Evolutionary conservation across 2,113 vertebrate species (phyloP).

Genomic region (Marmota monax): DNA sequence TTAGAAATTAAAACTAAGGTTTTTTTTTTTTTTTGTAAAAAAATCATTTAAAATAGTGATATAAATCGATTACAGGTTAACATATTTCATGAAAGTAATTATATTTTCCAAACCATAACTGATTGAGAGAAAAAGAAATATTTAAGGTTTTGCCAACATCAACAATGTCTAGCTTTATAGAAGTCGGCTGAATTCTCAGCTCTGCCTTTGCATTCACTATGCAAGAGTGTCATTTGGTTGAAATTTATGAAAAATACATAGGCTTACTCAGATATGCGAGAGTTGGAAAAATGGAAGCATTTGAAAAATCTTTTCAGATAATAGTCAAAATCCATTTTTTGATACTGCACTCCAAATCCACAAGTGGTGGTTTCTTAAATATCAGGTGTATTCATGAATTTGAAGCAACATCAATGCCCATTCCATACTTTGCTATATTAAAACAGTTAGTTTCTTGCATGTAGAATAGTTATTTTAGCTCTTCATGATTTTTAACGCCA

Average conservation of each 20-base stretch:
- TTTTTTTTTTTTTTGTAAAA: neutral
- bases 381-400: neutral
- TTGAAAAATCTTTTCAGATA: neutral
- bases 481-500: too few species aligned
- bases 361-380: neutral
- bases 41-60: neutral
- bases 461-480: neutral
- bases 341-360: neutral
- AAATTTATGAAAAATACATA: neutral
- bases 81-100: neutral
- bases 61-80: neutral
- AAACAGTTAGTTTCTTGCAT: neutral
- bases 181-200: neutral
- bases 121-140: neutral
- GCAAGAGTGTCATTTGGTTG: neutral
- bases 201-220: neutral
- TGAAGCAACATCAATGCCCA: neutral
- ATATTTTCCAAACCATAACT: neutral
- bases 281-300: neutral
- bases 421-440: too few species aligned
- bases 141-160: neutral
- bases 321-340: neutral
- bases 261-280: neutral
- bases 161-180: too few species aligned
- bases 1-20: neutral